Conservation (phyloP, 2,888 invertebrate species). For the Leptothorax acervorum region DNA sequence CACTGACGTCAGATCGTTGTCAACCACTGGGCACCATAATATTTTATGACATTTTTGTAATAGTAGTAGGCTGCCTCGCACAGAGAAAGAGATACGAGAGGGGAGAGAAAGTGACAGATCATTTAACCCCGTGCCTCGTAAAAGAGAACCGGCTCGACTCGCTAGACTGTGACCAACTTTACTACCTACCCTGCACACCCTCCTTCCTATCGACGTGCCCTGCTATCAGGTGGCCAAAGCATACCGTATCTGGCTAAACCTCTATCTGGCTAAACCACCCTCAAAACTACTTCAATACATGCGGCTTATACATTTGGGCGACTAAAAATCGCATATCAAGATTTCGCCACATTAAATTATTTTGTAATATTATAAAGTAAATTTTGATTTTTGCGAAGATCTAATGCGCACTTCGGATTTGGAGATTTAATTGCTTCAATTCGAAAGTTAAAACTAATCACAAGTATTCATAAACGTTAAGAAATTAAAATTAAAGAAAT, state of each 20-base stretch:
- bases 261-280: slow-evolving; percentile 23
- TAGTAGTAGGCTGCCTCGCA: slow-evolving; percentile 48
- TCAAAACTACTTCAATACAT: not conserved
- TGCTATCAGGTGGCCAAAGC: slow-evolving; percentile 21
- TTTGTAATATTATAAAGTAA: not conserved
- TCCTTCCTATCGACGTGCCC: slow-evolving; percentile 17
- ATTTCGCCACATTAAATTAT: not conserved
- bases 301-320: not conserved
- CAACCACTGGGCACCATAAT: slow-evolving; percentile 58
- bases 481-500: too few relatives aligned
- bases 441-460: not conserved
- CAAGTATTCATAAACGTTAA: not conserved
- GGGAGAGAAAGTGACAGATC: slow-evolving; percentile 80
- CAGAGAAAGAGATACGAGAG: slow-evolving; percentile 51
- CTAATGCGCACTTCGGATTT: not conserved
- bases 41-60: slow-evolving; percentile 73
- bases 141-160: slow-evolving; percentile 73
- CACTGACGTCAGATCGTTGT: slow-evolving; percentile 23
- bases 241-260: slow-evolving; percentile 17
- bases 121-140: slow-evolving; percentile 81
- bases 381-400: not conserved
- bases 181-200: slow-evolving; percentile 55
- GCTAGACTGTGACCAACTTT: slow-evolving; percentile 79
- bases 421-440: not conserved
- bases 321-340: not conserved